These are phyloP conservation scores for Agrochola lychnidis DNA, from an alignment of 2,888 invertebrate species.

Conservation along the genomic window DNA sequence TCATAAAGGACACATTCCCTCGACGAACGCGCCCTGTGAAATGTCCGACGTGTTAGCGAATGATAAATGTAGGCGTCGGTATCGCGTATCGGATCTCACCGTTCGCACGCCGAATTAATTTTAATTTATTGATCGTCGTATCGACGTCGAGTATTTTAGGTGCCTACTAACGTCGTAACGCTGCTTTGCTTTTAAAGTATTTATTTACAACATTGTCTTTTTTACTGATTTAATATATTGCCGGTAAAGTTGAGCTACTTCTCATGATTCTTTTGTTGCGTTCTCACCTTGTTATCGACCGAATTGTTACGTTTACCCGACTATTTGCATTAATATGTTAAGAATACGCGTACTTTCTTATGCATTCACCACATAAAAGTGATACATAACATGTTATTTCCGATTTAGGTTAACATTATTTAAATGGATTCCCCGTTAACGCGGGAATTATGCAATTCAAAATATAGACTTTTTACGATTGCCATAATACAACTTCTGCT, in stretches of 20 bases:
- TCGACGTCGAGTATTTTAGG: conserved; percentile 88
- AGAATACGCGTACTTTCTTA: conserved; percentile 48
- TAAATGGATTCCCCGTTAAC: conserved; percentile 69
- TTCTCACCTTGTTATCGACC: conserved; percentile 46
- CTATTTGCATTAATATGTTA: conserved; percentile 52
- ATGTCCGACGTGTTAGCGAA: conserved; percentile 90
- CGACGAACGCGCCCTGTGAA: conserved; percentile 83
- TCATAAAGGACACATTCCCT: conserved; percentile 83
- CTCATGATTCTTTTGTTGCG: conserved; percentile 61
- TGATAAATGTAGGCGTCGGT: conserved; percentile 91
- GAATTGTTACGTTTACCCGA: conserved; percentile 52
- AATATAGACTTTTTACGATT: conserved; percentile 62
- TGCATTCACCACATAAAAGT: conserved; percentile 36
- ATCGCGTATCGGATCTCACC: conserved; percentile 90
- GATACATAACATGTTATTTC: conserved; percentile 49
- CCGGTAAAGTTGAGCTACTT: conserved; percentile 61
- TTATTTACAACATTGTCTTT: conserved; percentile 78
- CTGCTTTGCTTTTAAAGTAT: conserved; percentile 83
- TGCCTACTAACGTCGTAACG: conserved; percentile 85
- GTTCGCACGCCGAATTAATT: conserved; percentile 91
- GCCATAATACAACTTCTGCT: conserved; percentile 61
- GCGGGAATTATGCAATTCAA: conserved; percentile 68
- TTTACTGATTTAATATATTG: conserved; percentile 70
- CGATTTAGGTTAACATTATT: conserved; percentile 66
- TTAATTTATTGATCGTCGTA: conserved; percentile 91